These are phyloP conservation scores for Coboldia fuscipes DNA, from an alignment of 1,140 invertebrate species.

Conservation along the genomic window DNA sequence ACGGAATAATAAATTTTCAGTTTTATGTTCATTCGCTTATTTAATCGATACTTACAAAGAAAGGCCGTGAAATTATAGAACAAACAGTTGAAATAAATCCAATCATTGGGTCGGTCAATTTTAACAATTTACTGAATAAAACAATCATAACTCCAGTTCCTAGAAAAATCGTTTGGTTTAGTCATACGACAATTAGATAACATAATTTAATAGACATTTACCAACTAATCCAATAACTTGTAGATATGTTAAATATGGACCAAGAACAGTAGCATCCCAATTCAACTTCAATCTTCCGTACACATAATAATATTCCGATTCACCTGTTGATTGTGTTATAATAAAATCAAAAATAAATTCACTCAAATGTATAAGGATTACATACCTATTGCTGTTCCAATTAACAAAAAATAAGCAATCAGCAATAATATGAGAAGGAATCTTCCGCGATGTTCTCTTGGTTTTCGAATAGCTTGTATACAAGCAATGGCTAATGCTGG, in stretches of 20 bases:
- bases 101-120: slow-evolving; percentile 15
- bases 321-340: slow-evolving; percentile 3
- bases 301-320: slow-evolving; percentile 17
- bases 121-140: slow-evolving; percentile 16
- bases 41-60: slow-evolving; percentile 11
- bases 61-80: slow-evolving; percentile 11
- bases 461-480: slow-evolving; percentile 12
- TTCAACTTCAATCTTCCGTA: slow-evolving; percentile 15
- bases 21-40: background rate
- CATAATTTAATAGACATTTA: too few relatives aligned
- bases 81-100: slow-evolving; percentile 14
- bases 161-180: slow-evolving; percentile 2
- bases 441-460: slow-evolving; percentile 14
- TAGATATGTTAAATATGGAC: slow-evolving; percentile 12
- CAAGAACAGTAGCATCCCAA: slow-evolving; percentile 19
- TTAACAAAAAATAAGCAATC: slow-evolving; percentile 13
- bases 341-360: background rate
- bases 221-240: slow-evolving; percentile 9
- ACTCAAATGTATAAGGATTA: background rate
- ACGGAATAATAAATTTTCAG: background rate
- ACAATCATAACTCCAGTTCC: slow-evolving; percentile 19
- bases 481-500: slow-evolving; percentile 15
- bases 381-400: slow-evolving; percentile 11
- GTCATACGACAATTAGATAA: too few relatives aligned
- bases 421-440: slow-evolving; percentile 13